Base-by-base conservation (phyloP, 1,140 invertebrate genomes). In the Drosophila navojoa region DNA sequence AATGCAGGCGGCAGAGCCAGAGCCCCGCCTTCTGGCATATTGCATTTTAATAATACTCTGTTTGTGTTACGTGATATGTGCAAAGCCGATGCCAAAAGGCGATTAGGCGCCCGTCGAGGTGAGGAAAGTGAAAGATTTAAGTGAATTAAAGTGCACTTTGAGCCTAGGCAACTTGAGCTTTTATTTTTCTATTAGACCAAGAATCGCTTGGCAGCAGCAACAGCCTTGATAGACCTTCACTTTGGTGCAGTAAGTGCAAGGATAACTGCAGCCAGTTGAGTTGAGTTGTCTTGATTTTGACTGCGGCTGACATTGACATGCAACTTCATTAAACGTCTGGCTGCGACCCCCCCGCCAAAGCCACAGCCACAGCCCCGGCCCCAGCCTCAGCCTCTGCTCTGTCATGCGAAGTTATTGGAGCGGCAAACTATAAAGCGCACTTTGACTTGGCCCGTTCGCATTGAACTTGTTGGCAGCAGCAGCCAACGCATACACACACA, bases 291-390 rank as follows among this genome's bases (percentile, higher is more conserved):
- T 62, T 72, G 70, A 71, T 71, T 69, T 75, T 85, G 71, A 85
- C 75, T 87, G 62, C 49, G 67, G 59, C 77, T 79, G 82, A 86
- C 81, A 87, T 79, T 87, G 81, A 87, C 81, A 87, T 87, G 82
- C 79, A 72, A 78, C 81, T 87, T 77, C 76, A 77, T 84, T 71
- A 85, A 76, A 74, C 50, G 66, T 71, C 22, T 71, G 68, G n/a
- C 50, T 55, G 47, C 53, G 32, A 52, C 61, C 49, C 40, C 11
- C 40, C 7, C 32, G n/a, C 10, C 32, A 35, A 35, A 9, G 32
- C 32, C 9, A 35, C 7, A 35, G 38, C 57, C 60, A 47, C 71
- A 44, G 42, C 62, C 13, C 62, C 13, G 3, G n/a, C 13, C 25
- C 1, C 44, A 7, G 13, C 19, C 19, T 22, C 16, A 25, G 7